Evolutionary conservation across 2,888 invertebrate species (phyloP), one percentile per base, ranked within the genome.

Genomic region (Schizaphis graminum): DNA sequence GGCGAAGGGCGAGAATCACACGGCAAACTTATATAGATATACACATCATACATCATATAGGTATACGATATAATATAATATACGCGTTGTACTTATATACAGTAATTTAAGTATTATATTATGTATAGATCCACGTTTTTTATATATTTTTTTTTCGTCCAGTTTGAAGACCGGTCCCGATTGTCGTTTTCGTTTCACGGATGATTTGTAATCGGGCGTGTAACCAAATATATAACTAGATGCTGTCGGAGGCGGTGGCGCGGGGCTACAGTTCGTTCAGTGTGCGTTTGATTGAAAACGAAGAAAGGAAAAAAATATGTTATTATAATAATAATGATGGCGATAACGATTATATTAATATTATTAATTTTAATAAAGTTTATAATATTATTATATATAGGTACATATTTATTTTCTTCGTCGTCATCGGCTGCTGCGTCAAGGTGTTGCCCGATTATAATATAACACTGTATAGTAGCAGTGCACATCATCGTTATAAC

Each of bases 101-200:
- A 57, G 90, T 94, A 90, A 94, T 94, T 86, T 94, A 91, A 90
- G 90, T 89, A 89, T 89, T 93, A 93, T 88, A 49, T 91, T 88
- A 49, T 91, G 77, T 35, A 77, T 77, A 8, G 77, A 41, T 92
- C 56, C 84, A 90, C 85, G 93, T 93, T 89, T 88, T 67, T 93
- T 77, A 77, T 77, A 77, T 3, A 41, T 53, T 21, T 53, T 84
- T 41, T 91, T 67, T 88, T 92, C 49, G 92, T 88, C 53, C 88
- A 28, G 92, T 93, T 94, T 94, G 94, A 94, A 67, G 94, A 94
- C 94, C 94, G 94, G 94, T 94, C 94, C 49, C 90, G 91, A 90
- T 91, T 94, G 94, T 94, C 94, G 90, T 94, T 91, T 94, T 94
- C 90, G 94, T 94, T 94, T 94, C 90, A 94, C 94, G 94, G 94